Evolutionary conservation across 2,113 vertebrate species (phyloP), one percentile per base, ranked within the genome.

Genomic region (Macrotis lagotis): DNA sequence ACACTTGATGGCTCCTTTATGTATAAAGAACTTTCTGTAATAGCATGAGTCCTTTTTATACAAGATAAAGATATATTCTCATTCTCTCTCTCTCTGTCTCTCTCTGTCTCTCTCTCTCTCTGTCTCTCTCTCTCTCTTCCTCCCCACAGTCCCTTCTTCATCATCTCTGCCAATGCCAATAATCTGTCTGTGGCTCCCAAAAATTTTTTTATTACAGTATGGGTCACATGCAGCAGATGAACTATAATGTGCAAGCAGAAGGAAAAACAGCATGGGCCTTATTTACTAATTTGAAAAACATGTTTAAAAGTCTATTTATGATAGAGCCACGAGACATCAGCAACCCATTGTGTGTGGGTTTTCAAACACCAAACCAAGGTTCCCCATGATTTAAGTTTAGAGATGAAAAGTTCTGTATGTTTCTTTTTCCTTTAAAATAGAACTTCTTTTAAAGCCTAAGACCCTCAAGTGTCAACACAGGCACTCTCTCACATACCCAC

Each of bases 381-480:
- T 25, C 55, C 14, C 37, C 44, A 89, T 51, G 94, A 50, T 83
- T 44, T 59, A 95, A 91, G 93, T 91, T 94, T 96, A 94, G 55
- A 95, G 55, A 93, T 92, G 48, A 24, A 5, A 96, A 94, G 55
- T 93, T 95, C 59, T 96, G 44, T 22, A 83, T 83, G 16, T 44
- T 83, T 44, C 37, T 83, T 83, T 83, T 83, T 44, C 66, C 66
- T 83, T 83, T 83, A 44, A 83, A 83, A 83, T 83, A 83, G 66
- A 24, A 83, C 51, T 66, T 96, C 31, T 94, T 95, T 90, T 92
- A 92, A 96, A 95, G 90, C 51, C 48, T 93, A 94, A 95, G 92
- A 44, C 90, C 92, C 51, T 92, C 89, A 94, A 10, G 91, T 91
- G 89, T 93, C 9, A 74, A 44, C 92, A 92, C 24, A 94, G 0